Evolutionary conservation across 2,888 invertebrate genomes (phyloP).

Genomic region (Acanthosepion esculentum): DNA sequence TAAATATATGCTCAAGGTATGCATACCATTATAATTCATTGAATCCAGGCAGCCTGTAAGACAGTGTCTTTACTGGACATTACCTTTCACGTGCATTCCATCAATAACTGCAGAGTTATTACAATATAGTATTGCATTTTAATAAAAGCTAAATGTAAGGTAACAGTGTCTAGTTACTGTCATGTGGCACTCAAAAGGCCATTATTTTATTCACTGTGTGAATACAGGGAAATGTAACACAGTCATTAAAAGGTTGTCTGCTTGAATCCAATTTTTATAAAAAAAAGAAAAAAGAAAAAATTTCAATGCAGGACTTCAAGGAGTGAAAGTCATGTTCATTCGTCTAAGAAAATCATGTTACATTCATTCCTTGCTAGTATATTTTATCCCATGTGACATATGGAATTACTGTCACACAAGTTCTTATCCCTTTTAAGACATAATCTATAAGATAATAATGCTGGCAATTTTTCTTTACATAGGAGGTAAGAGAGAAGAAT

Average conservation of each 20-base stretch:
- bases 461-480: too few relatives aligned
- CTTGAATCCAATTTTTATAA: not conserved
- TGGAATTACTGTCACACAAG: not conserved
- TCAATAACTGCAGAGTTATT: not conserved
- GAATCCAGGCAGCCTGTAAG: not conserved
- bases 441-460: too few relatives aligned
- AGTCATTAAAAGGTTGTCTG: not conserved
- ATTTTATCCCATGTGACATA: not conserved
- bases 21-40: not conserved
- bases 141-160: not conserved
- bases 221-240: not conserved
- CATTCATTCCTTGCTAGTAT: not conserved
- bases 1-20: not conserved
- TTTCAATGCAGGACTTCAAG: not conserved
- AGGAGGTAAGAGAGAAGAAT: too few relatives aligned
- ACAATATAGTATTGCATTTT: not conserved
- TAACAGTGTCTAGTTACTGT: not conserved
- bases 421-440: not conserved
- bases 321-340: not conserved
- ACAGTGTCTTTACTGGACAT: not conserved
- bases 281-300: not conserved
- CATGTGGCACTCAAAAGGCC: not conserved
- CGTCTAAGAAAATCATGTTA: not conserved
- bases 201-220: constrained; percentile 22
- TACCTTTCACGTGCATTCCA: not conserved